Base-by-base conservation (phyloP, 2,888 invertebrate species). In the Molanna angustata region DNA sequence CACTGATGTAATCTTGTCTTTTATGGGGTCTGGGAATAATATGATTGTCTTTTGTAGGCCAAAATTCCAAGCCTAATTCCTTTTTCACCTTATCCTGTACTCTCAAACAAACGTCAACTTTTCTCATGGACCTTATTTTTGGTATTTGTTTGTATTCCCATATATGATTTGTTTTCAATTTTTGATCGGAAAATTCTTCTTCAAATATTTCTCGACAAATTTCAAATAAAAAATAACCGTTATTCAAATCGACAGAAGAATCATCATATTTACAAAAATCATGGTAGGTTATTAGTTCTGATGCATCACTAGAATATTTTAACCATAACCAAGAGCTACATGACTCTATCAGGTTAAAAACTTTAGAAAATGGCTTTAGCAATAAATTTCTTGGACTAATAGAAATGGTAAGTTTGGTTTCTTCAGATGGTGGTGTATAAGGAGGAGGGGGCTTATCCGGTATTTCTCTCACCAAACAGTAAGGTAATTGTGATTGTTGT, bases 381-480 rank as follows among this genome's bases (percentile, higher is more conserved):
- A n/a, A n/a, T n/a, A 42, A 22, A 49, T n/a, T 19, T 4, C 27
- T 19, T 27, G 20, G 13, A 13, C 11, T 32, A 31, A 13, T n/a
- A 37, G 42, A 9, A 13, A 22, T 19, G 3, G n/a, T 32, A 2
- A 21, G 19, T 17, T 58, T 56, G 13, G 37, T 13, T 19, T 55
- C 55, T 37, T 58, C 58, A 13, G 50, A 41, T 17, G 58, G 58
- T 4, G 58, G 58, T n/a, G 56, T 58, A 21, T 58, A 58, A 3
- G 58, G 58, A 11, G 58, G 58, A 3, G 58, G 58, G 13, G 58
- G 58, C 37, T 58, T 58, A 19, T 58, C 58, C 6, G 58, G 58
- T 21, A 58, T 58, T 19, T 58, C 58, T 20, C 58, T 46, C n/a
- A 58, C 58, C n/a, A 58, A 31, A 32, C 55, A 58, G 27, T 56